These are phyloP conservation scores for Matsumyia berberina DNA, from an alignment of 2,888 invertebrate species.

Conservation along the genomic window DNA sequence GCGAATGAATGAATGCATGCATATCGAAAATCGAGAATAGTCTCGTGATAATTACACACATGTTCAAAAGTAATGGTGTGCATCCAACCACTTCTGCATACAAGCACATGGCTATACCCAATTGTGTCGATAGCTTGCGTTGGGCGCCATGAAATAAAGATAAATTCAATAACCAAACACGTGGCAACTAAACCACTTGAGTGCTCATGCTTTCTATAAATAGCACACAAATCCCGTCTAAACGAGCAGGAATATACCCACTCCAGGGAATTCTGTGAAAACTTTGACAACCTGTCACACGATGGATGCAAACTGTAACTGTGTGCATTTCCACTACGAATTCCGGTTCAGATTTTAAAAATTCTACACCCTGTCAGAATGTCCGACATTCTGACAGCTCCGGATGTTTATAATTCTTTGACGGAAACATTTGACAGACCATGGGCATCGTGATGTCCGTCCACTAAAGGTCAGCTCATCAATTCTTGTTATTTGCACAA, in stretches of 20 bases:
- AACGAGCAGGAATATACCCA: background rate
- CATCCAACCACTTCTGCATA: conserved; percentile 1
- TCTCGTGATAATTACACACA: too few species aligned
- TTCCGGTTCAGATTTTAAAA: background rate
- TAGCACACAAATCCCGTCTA: background rate
- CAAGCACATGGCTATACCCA: background rate
- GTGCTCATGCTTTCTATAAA: conserved; percentile 11
- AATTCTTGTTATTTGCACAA: conserved; percentile 5
- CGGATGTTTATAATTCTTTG: too few species aligned
- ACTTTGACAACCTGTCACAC: background rate
- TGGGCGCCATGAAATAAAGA: conserved; percentile 2
- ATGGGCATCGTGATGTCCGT: too few species aligned
- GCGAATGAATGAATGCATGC: too few species aligned
- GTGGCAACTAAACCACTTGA: background rate
- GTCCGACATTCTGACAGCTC: background rate
- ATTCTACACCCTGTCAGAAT: background rate
- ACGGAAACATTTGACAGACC: too few species aligned
- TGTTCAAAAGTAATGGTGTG: too few species aligned
- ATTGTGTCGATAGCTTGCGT: background rate
- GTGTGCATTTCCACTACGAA: background rate
- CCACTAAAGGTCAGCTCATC: conserved; percentile 23
- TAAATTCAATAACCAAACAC: conserved; percentile 3
- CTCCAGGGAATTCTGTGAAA: background rate
- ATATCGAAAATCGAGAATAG: too few species aligned
- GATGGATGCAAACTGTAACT: background rate